These are phyloP conservation scores for Daubentonia madagascariensis DNA, from an alignment of 2,113 vertebrate species.

Conservation along the genomic window DNA sequence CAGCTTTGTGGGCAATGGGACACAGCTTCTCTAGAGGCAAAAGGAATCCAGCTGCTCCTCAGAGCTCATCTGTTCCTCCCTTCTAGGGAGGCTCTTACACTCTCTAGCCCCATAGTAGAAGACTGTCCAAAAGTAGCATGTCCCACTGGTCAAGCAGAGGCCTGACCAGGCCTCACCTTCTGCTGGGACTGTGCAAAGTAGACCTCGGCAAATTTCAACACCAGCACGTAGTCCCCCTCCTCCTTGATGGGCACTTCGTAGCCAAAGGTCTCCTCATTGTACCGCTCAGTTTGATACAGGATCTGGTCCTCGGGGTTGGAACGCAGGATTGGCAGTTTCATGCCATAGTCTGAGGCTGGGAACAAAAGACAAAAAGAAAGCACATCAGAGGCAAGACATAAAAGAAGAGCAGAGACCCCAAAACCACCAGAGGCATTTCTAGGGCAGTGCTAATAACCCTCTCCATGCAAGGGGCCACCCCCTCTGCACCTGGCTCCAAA, in stretches of 20 bases:
- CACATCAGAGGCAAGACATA: slow-evolving; percentile 45
- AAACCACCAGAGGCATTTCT: neutral
- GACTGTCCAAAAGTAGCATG: neutral
- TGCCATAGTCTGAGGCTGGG: slow-evolving; percentile 96
- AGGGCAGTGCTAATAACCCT: neutral
- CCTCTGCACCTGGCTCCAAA: slow-evolving; percentile 1
- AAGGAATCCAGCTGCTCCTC: neutral
- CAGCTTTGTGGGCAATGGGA: neutral
- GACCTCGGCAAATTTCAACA: slow-evolving; percentile 98
- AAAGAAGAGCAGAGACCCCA: neutral
- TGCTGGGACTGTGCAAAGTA: slow-evolving; percentile 99
- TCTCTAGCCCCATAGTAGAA: neutral
- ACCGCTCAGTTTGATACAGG: slow-evolving; percentile 97
- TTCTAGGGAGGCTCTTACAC: neutral
- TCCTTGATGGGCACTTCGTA: slow-evolving; percentile 96
- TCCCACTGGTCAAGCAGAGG: neutral
- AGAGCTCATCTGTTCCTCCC: neutral
- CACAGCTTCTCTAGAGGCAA: neutral
- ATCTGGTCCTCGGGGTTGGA: slow-evolving; percentile 96
- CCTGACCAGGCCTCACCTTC: slow-evolving; percentile 87
- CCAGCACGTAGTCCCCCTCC: slow-evolving; percentile 97
- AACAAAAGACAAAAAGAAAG: slow-evolving; percentile 56
- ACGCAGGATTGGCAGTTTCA: slow-evolving; percentile 95
- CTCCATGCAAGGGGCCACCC: neutral
- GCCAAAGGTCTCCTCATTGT: slow-evolving; percentile 98